phyloP scores from a whole-genome alignment of 2,113 vertebrate genomes.

The Gymnocephalus cernua region DNA sequence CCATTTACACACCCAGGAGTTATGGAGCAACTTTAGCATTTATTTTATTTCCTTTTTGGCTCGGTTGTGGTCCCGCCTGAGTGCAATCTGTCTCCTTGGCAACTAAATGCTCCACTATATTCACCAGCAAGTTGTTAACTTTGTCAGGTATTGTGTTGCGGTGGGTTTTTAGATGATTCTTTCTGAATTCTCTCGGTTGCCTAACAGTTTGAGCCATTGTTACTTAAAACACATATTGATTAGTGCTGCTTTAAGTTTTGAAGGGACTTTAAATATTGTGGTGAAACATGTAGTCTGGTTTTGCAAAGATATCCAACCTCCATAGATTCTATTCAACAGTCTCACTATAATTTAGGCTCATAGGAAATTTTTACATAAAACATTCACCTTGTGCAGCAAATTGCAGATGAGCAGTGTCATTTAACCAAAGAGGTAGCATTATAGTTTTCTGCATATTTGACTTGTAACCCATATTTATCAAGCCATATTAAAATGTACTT shows the following conservation, averaged over 20 bases:
- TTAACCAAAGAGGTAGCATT: not conserved
- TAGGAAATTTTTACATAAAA: not conserved
- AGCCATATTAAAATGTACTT: conserved; percentile 26
- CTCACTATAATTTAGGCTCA: not conserved
- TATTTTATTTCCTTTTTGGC: too few relatives aligned
- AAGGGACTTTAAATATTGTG: not conserved
- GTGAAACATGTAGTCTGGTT: not conserved
- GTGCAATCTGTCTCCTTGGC: too few relatives aligned
- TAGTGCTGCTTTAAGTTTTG: not conserved
- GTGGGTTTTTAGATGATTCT: too few relatives aligned
- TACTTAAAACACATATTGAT: not conserved
- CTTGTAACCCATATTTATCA: conserved; percentile 9
- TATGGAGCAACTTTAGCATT: too few relatives aligned
- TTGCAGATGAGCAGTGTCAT: not conserved
- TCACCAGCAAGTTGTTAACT: too few relatives aligned
- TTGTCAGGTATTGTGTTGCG: too few relatives aligned
- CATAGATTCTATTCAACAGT: not conserved
- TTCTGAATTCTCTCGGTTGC: too few relatives aligned
- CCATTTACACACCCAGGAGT: too few relatives aligned
- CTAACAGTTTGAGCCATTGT: too few relatives aligned
- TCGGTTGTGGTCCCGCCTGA: too few relatives aligned
- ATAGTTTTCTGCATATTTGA: conserved; percentile 14
- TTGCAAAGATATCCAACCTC: not conserved
- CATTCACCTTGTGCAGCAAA: not conserved
- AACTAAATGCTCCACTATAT: too few relatives aligned